Conservation (phyloP, 2,113 vertebrate genomes). For the Candoia aspera region DNA sequence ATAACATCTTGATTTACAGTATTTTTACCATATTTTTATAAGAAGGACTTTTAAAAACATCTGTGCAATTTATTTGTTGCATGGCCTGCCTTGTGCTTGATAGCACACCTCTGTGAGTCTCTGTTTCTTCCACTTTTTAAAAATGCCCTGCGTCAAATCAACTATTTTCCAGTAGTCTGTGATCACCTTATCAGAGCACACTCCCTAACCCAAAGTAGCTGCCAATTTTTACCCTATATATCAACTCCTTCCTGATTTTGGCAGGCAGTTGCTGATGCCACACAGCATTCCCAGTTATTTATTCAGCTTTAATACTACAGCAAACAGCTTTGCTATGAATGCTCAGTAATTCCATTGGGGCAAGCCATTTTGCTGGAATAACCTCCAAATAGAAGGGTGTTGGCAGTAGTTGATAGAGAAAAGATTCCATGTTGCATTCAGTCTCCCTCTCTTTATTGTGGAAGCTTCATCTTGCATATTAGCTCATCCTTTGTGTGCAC, state of each 20-base stretch:
- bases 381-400: constrained; percentile 36
- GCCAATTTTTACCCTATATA: constrained; percentile 37
- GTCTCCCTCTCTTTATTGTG: constrained; percentile 24
- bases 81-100: constrained; percentile 19
- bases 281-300: constrained; percentile 54
- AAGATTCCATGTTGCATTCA: constrained; percentile 37
- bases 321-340: constrained; percentile 54
- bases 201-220: constrained; percentile 38
- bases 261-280: constrained; percentile 24
- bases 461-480: constrained; percentile 41
- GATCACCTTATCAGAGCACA: constrained; percentile 5
- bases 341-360: constrained; percentile 49
- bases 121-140: not conserved
- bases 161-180: constrained; percentile 27
- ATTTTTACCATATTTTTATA: not conserved
- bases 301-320: constrained; percentile 54
- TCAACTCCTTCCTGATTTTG: constrained; percentile 53
- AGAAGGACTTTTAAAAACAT: constrained; percentile 17
- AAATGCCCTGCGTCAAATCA: not conserved
- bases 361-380: constrained; percentile 58
- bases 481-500: constrained; percentile 28
- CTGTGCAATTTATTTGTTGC: not conserved
- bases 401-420: constrained; percentile 44
- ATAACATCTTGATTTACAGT: not conserved
- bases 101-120: not conserved